phyloP scores from a whole-genome alignment of 2,888 invertebrate genomes.

The Spisula subtruncata region DNA sequence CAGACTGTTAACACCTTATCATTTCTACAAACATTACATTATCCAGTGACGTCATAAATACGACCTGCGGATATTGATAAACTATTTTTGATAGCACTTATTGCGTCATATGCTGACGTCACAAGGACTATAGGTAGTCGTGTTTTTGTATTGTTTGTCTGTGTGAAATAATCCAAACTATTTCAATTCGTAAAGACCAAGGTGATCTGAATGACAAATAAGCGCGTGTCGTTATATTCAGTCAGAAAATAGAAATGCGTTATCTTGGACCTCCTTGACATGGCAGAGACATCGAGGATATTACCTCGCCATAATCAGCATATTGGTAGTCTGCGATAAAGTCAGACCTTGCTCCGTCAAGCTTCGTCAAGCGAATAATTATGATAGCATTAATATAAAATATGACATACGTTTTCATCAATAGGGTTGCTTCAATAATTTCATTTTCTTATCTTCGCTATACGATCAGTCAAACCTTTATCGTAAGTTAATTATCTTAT shows the following conservation, averaged over 20 bases:
- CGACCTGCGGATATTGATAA: no score
- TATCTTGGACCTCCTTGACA: slow-evolving; percentile 1
- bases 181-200: no score
- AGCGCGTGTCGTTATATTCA: background rate
- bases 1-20: no score
- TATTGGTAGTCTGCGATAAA: background rate
- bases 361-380: no score
- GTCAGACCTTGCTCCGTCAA: background rate
- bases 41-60: no score
- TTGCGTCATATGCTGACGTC: no score
- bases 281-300: background rate
- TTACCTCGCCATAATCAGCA: background rate
- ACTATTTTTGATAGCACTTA: no score
- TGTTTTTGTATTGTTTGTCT: no score
- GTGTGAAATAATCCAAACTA: no score
- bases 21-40: no score
- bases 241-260: background rate
- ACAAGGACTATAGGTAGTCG: no score
- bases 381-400: background rate
- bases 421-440: background rate
- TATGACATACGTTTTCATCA: background rate
- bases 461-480: background rate
- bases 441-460: background rate
- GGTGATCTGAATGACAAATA: background rate
- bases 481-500: background rate